These are phyloP conservation scores for Mus pahari DNA, from an alignment of 2,113 vertebrate species.

Conservation along the genomic window DNA sequence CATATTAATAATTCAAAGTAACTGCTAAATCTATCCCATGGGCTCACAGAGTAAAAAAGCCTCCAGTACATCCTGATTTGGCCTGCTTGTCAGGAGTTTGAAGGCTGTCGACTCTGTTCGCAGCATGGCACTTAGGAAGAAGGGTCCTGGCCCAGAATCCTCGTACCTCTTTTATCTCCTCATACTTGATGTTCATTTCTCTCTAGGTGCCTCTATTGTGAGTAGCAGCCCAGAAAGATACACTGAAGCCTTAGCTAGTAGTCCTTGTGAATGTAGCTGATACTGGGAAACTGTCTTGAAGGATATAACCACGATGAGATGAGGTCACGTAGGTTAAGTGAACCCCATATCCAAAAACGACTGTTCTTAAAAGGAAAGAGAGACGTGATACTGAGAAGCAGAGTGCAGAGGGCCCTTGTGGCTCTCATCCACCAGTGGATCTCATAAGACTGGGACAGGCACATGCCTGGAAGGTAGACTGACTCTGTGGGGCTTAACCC, in stretches of 20 bases:
- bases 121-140: background rate
- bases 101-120: background rate
- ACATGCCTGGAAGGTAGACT: background rate
- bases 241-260: background rate
- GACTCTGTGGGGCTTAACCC: background rate
- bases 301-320: background rate
- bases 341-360: background rate
- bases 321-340: background rate
- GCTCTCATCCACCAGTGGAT: background rate
- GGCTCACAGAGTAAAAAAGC: conserved; percentile 6
- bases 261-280: background rate
- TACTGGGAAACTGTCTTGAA: background rate
- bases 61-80: background rate
- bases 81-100: background rate
- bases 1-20: conserved; percentile 71
- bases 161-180: background rate
- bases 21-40: conserved; percentile 49
- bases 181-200: background rate
- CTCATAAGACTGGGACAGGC: background rate
- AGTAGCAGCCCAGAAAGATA: background rate
- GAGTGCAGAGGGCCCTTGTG: rapidly evolving
- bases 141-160: background rate
- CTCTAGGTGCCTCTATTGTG: background rate
- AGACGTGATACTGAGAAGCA: background rate
- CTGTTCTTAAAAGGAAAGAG: background rate